These are phyloP conservation scores for Tachysurus fulvidraco DNA, from an alignment of 2,113 vertebrate species.

Conservation along the genomic window DNA sequence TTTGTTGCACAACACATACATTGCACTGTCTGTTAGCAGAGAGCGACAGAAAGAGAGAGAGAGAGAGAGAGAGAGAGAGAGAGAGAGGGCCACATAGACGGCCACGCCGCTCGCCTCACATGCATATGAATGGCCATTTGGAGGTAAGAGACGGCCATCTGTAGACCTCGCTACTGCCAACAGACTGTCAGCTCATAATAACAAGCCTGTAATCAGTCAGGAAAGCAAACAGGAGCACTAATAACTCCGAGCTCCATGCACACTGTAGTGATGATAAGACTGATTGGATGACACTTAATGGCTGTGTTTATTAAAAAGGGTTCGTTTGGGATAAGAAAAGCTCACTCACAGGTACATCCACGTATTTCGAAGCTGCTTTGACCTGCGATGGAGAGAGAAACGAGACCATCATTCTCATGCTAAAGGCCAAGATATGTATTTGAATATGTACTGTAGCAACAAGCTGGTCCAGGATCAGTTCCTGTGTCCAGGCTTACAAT, in stretches of 20 bases:
- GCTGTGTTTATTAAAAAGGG: neutral
- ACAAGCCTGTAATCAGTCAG: slow-evolving; percentile 18
- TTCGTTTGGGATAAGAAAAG: slow-evolving; percentile 35
- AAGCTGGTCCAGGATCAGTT: neutral
- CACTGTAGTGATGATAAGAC: neutral
- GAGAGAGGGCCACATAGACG: slow-evolving; percentile 51
- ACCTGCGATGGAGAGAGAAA: slow-evolving; percentile 73
- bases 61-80: slow-evolving; percentile 52
- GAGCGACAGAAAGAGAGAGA: slow-evolving; percentile 47
- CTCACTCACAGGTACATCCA: slow-evolving; percentile 98
- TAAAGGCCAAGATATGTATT: neutral
- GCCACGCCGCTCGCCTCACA: slow-evolving; percentile 41
- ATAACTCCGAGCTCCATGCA: neutral
- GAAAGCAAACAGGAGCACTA: slow-evolving; percentile 25
- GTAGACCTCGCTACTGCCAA: slow-evolving; percentile 47
- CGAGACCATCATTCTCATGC: neutral
- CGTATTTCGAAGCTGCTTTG: slow-evolving; percentile 99
- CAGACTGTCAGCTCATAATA: slow-evolving; percentile 29
- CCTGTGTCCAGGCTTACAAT: neutral
- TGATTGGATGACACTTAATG: neutral
- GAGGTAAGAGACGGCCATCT: slow-evolving; percentile 60
- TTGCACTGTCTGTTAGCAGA: slow-evolving; percentile 62
- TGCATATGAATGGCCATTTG: slow-evolving; percentile 70
- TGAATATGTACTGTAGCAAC: neutral
- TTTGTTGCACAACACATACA: slow-evolving; percentile 74